Evolutionary conservation across 2,888 invertebrate genomes (phyloP), one percentile per base, ranked within the genome.

Genomic region (Drosophila ustulata): DNA sequence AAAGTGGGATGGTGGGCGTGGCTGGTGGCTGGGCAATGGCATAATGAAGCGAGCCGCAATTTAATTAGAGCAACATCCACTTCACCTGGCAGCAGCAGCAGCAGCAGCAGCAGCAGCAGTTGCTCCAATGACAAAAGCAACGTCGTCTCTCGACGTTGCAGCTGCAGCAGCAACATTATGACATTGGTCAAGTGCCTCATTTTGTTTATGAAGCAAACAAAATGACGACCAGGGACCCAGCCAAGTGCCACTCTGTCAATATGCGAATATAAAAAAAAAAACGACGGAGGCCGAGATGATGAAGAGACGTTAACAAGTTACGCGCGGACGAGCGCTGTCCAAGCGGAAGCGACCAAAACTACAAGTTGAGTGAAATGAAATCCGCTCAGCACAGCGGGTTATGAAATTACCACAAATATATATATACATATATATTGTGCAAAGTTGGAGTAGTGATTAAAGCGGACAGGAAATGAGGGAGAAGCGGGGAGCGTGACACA

Each of bases 131-230:
- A 88, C 87, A 83, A 88, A 83, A 69, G 72, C 86, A 83, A 83
- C 69, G 78, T 26, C 63, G 58, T 34, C 53, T 68, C 61, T 68
- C 50, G 18, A 73, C 57, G n/a, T n/a, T 67, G 58, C 57, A 66
- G 41, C 55, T 58, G 47, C 47, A 63, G 47, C 47, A 63, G 45
- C 34, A 71, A 69, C 68, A 66, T 79, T 66, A 78, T 81, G 80
- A 83, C 67, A 82, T 86, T 75, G 68, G 69, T 73, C 68, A 81
- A 83, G 83, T 83, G 69, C 65, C 84, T 88, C 75, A 86, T 83
- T 88, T 82, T 88, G 75, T 86, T 86, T 81, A 83, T 78, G 81
- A 80, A 68, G 81, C 81, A 85, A 80, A 74, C 78, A 82, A 82
- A 82, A 75, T 75, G 66, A 34, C 51, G 58, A 49, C 41, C 71